phyloP scores from a whole-genome alignment of 1,140 invertebrate genomes.

The Gryllus bimaculatus region DNA sequence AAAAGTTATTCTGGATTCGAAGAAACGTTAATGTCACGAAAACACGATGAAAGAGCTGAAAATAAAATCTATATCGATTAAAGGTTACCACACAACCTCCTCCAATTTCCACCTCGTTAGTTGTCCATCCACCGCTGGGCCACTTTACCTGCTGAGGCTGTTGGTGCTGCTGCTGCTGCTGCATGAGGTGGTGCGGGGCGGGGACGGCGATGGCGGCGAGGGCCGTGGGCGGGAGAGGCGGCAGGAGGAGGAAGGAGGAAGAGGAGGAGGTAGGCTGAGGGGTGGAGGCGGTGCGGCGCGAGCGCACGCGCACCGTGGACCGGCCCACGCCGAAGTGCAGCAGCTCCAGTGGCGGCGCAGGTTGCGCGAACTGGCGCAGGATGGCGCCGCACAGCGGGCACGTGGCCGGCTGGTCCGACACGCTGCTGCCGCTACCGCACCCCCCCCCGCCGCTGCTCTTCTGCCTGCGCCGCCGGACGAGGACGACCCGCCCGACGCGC shows the following conservation, averaged over 20 bases:
- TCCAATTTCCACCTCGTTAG: too few relatives aligned
- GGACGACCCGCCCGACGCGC: not conserved
- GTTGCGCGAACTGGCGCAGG: slow-evolving; percentile 36
- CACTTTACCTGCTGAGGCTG: not conserved
- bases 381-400: slow-evolving; percentile 37
- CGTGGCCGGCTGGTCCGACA: slow-evolving; percentile 36
- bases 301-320: slow-evolving; percentile 20
- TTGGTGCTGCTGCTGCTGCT: slow-evolving; percentile 6
- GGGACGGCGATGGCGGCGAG: not conserved
- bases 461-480: not conserved
- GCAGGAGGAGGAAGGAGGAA: too few relatives aligned
- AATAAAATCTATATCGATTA: too few relatives aligned
- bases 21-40: too few relatives aligned
- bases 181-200: not conserved
- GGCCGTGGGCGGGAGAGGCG: not conserved
- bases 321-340: slow-evolving; percentile 34
- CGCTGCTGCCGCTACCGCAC: slow-evolving; percentile 9
- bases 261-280: not conserved
- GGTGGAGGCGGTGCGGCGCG: slow-evolving; percentile 12
- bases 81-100: too few relatives aligned
- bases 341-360: slow-evolving; percentile 36
- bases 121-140: too few relatives aligned
- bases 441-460: not conserved
- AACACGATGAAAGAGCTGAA: too few relatives aligned
- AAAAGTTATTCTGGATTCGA: too few relatives aligned